phyloP scores from a whole-genome alignment of 2,797 vertebrate species.

The Garrulus glandarius region DNA sequence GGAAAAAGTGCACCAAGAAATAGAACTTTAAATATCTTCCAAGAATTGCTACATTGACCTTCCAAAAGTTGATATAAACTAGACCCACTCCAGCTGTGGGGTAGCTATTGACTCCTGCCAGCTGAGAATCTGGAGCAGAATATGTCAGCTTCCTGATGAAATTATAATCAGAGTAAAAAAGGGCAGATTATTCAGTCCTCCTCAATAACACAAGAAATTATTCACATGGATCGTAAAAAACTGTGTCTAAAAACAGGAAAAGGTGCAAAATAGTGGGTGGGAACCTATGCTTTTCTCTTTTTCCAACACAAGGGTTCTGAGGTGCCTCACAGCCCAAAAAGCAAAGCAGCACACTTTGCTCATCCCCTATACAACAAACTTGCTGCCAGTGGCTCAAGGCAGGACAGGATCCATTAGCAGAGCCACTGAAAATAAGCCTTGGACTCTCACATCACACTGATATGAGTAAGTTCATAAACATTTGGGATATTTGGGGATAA shows the following conservation, averaged over 20 bases:
- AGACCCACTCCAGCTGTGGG: not conserved
- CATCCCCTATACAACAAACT: not conserved
- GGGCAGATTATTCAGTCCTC: not conserved
- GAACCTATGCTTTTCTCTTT: not conserved
- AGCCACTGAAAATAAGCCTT: not conserved
- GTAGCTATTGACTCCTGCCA: not conserved
- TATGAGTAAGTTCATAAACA: not conserved
- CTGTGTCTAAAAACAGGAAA: not conserved
- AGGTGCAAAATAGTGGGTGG: not conserved
- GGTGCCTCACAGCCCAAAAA: not conserved
- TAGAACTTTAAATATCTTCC: not conserved
- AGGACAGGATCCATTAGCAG: not conserved
- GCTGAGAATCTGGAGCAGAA: not conserved
- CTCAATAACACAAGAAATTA: not conserved
- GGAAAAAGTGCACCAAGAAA: not conserved
- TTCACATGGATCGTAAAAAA: not conserved
- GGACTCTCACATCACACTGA: not conserved
- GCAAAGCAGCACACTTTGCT: not conserved
- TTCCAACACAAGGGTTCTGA: not conserved
- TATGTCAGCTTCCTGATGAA: not conserved
- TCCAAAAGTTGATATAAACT: not conserved
- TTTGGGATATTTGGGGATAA: not conserved
- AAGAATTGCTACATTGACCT: not conserved
- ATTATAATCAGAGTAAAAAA: not conserved
- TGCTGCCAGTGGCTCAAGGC: not conserved